Conservation (phyloP, 2,113 vertebrate genomes). For the Riparia riparia region DNA sequence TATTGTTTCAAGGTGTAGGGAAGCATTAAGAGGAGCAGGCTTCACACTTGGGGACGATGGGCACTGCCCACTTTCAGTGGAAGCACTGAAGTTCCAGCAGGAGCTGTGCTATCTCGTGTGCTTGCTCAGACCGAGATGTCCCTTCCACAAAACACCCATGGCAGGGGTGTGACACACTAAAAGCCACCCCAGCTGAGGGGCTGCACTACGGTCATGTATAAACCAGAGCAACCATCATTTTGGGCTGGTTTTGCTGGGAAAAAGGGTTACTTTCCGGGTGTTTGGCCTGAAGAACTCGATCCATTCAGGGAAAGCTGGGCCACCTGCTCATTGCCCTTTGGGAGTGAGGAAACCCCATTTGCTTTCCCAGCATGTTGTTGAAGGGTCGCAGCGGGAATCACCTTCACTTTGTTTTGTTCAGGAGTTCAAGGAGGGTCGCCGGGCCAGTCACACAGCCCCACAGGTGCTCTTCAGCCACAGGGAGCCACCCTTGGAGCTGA, state of each 20-base stretch:
- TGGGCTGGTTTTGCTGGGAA: neutral
- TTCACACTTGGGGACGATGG: neutral
- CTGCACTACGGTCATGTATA: fast-evolving
- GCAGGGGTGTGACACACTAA: neutral
- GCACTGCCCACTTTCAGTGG: neutral
- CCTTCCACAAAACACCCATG: neutral
- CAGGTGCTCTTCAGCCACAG: slow-evolving; percentile 98
- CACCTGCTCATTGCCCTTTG: neutral
- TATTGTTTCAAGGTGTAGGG: neutral
- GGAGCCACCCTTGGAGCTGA: slow-evolving; percentile 96
- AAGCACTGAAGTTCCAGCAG: neutral
- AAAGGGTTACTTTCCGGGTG: neutral
- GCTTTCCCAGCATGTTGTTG: neutral
- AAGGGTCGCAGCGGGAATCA: neutral
- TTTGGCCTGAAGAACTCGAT: neutral
- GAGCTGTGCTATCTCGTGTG: neutral
- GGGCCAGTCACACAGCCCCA: slow-evolving; percentile 97
- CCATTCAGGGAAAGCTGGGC: neutral
- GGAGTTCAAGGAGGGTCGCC: slow-evolving; percentile 98
- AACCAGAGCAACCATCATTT: neutral
- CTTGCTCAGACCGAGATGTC: neutral
- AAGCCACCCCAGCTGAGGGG: neutral
- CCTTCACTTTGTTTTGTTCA: slow-evolving; percentile 56
- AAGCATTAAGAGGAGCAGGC: neutral
- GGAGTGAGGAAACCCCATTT: neutral